Evolutionary conservation across 2,113 vertebrate genomes (phyloP).

Genomic region (Mungos mungo): DNA sequence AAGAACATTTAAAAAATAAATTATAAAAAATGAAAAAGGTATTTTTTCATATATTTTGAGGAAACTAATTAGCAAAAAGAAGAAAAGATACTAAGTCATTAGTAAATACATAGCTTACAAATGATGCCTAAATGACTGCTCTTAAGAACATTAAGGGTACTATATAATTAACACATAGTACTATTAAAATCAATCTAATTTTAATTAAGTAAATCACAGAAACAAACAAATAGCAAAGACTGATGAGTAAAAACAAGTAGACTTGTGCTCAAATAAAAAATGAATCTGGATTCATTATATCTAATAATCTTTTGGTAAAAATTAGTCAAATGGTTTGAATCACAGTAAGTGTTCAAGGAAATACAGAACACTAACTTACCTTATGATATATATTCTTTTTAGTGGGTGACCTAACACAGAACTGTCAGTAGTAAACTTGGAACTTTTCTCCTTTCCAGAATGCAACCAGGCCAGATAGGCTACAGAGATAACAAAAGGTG

Average conservation of each 20-base stretch:
- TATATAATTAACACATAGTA: not conserved
- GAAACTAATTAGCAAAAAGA: not conserved
- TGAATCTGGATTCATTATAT: not conserved
- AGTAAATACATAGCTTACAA: not conserved
- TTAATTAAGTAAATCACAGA: not conserved
- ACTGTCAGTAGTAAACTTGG: not conserved
- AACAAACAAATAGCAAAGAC: conserved; percentile 14
- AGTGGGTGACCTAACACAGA: not conserved
- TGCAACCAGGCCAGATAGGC: not conserved
- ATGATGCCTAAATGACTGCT: not conserved
- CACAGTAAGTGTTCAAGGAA: conserved; percentile 19
- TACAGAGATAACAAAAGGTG: conserved; percentile 31
- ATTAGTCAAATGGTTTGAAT: not conserved
- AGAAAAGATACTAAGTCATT: not conserved
- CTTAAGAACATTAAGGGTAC: not conserved
- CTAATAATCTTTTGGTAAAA: conserved; percentile 15
- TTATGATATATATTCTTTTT: conserved; percentile 20
- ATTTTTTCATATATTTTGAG: conserved; percentile 3
- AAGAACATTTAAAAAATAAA: too few relatives aligned
- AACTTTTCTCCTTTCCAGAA: not conserved
- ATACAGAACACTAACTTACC: conserved; percentile 25
- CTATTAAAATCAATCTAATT: conserved; percentile 20
- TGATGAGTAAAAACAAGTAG: not conserved
- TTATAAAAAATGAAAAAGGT: not conserved
- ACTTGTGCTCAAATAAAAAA: conserved; percentile 20